Percentiles rank a stretch among this genome's conserved stretches.
These are phyloP conservation scores for Monoplex corrugatus DNA, from an alignment of 2,888 invertebrate genomes.

Conservation along the genomic window DNA sequence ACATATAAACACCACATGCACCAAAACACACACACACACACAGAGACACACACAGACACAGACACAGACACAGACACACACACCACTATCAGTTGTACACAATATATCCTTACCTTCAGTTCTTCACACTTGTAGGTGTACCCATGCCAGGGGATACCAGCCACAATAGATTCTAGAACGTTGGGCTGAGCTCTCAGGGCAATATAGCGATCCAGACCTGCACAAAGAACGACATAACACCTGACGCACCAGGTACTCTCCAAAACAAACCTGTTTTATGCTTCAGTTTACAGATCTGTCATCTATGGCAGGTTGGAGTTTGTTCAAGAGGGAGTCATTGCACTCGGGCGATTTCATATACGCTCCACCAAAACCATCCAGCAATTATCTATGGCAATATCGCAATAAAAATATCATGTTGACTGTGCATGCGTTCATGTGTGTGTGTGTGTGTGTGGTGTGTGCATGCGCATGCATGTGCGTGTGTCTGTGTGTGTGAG, in stretches of 20 bases:
- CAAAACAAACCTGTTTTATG: too few species aligned
- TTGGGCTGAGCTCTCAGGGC: not conserved
- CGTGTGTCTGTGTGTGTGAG: too few species aligned
- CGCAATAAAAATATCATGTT: too few species aligned
- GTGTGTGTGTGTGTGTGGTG: too few species aligned
- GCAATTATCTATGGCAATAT: not conserved
- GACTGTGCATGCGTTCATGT: too few species aligned
- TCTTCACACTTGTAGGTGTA: constrained; percentile 51
- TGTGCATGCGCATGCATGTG: too few species aligned
- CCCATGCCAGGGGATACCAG: constrained; percentile 57
- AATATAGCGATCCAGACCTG: constrained; percentile 56
- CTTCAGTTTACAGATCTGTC: not conserved
- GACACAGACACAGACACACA: not conserved
- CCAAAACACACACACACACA: not conserved
- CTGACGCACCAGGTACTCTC: too few species aligned
- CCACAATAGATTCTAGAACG: constrained; percentile 46
- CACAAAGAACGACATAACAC: constrained; percentile 6
- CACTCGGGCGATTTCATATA: not conserved
- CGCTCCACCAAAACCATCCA: not conserved
- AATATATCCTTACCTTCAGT: constrained; percentile 34
- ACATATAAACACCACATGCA: not conserved
- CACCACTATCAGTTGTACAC: not conserved
- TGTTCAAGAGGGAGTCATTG: not conserved
- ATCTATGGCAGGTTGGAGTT: not conserved
- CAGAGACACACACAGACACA: not conserved